Evolutionary conservation across 2,113 vertebrate species (phyloP).

Genomic region (Neomonachus schauinslandi): DNA sequence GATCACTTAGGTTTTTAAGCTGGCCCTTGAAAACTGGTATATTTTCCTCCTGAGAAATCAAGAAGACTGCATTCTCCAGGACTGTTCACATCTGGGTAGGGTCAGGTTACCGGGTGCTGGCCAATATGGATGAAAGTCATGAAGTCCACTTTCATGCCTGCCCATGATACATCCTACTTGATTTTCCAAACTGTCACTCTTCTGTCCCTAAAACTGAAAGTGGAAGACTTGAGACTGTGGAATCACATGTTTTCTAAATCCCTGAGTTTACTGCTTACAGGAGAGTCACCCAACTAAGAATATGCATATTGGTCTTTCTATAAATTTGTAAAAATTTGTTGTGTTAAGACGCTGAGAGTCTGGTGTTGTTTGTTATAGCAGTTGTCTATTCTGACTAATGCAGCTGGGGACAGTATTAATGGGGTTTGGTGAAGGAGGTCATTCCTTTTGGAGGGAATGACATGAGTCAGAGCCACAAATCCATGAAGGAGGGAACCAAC

Average conservation of each 20-base stretch:
- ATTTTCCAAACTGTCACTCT: background rate
- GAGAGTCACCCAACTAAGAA: background rate
- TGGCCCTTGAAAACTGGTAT: background rate
- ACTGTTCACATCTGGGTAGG: background rate
- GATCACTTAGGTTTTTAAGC: constrained; percentile 28
- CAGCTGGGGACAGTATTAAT: background rate
- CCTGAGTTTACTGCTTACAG: background rate
- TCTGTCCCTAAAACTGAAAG: background rate
- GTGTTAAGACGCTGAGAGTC: background rate
- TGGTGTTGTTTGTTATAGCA: background rate
- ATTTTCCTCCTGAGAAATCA: background rate
- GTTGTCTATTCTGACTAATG: background rate
- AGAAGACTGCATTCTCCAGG: background rate
- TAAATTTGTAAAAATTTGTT: background rate
- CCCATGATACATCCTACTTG: background rate
- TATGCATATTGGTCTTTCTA: background rate
- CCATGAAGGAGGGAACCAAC: background rate
- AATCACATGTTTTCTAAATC: background rate
- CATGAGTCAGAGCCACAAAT: background rate
- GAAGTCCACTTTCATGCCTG: background rate
- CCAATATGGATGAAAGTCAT: background rate
- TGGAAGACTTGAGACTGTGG: background rate
- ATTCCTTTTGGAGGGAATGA: background rate
- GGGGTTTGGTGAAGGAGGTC: background rate
- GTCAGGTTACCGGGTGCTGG: background rate